A percentile compares a stretch with the other conserved stretches of the same genome.
phyloP scores from a whole-genome alignment of 2,797 vertebrate species.

The Poeciliopsis gracilis region DNA sequence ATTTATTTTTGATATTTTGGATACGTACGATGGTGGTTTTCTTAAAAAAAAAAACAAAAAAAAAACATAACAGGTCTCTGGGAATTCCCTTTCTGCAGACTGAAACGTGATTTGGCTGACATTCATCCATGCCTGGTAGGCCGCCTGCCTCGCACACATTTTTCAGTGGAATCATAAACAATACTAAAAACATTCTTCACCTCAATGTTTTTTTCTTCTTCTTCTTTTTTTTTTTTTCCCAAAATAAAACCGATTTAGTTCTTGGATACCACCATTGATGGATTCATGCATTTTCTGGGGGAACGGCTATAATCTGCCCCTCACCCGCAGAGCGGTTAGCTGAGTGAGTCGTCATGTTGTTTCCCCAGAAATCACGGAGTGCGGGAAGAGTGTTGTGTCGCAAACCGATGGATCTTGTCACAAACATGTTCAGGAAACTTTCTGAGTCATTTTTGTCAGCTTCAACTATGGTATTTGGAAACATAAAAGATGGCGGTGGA shows the following conservation, averaged over 20 bases:
- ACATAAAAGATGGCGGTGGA: not conserved
- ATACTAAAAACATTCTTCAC: conserved; percentile 18
- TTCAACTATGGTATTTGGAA: conserved; percentile 17
- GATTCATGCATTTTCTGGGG: conserved; percentile 23
- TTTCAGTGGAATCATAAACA: conserved; percentile 17
- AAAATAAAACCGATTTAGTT: conserved; percentile 40
- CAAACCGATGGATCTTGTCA: conserved; percentile 56
- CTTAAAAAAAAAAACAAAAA: conserved; percentile 27
- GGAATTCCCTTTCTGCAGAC: conserved; percentile 56
- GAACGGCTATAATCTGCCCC: conserved; percentile 46
- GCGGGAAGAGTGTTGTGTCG: conserved; percentile 48
- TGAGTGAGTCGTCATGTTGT: conserved; percentile 59
- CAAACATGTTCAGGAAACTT: conserved; percentile 57
- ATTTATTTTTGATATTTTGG: conserved; percentile 32
- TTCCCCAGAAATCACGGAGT: conserved; percentile 54
- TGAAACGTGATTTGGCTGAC: conserved; percentile 29
- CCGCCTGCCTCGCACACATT: conserved; percentile 12
- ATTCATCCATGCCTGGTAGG: conserved; percentile 30
- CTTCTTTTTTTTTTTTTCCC: not conserved
- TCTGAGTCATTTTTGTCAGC: conserved; percentile 28
- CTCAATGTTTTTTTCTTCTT: not conserved
- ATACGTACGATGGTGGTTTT: conserved; percentile 42
- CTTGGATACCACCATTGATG: conserved; percentile 18
- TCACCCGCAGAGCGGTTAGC: conserved; percentile 28
- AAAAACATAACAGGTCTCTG: conserved; percentile 19